Percentiles rank a stretch among this genome's conserved stretches.
Conservation (phyloP, 2,113 vertebrate genomes). For the Clarias macrocephalus region DNA sequence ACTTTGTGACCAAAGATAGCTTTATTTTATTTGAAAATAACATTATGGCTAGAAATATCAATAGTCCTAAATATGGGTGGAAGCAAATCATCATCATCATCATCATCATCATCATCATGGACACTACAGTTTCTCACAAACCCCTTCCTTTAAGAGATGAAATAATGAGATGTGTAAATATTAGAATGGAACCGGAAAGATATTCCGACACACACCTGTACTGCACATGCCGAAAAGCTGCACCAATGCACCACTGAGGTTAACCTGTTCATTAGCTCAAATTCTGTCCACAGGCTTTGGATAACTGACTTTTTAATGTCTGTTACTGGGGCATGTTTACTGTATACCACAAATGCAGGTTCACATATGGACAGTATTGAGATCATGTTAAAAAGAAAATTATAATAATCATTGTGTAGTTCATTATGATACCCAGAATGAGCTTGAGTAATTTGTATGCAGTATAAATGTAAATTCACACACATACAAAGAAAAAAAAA, state of each 20-base stretch:
- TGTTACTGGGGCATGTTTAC: slow-evolving; percentile 21
- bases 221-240: slow-evolving; percentile 63
- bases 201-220: slow-evolving; percentile 62
- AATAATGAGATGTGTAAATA: slow-evolving; percentile 73
- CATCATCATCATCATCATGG: slow-evolving; percentile 39
- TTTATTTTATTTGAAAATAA: slow-evolving; percentile 61
- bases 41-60: slow-evolving; percentile 51
- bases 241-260: slow-evolving; percentile 52
- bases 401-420: slow-evolving; percentile 16
- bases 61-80: background rate
- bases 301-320: slow-evolving; percentile 4
- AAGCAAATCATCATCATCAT: slow-evolving; percentile 26
- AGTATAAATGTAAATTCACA: slow-evolving; percentile 25
- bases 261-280: slow-evolving; percentile 20
- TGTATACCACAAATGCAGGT: slow-evolving; percentile 3
- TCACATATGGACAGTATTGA: slow-evolving; percentile 28
- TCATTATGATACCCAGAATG: slow-evolving; percentile 38
- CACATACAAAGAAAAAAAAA: background rate
- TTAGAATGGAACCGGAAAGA: slow-evolving; percentile 36
- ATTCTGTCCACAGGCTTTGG: slow-evolving; percentile 23
- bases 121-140: slow-evolving; percentile 69
- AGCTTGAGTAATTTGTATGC: slow-evolving; percentile 42
- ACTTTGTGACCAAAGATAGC: slow-evolving; percentile 95
- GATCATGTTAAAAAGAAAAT: background rate
- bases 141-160: slow-evolving; percentile 76